Evolutionary conservation across 2,113 vertebrate genomes (phyloP).

Genomic region (Rhizomys pruinosus): DNA sequence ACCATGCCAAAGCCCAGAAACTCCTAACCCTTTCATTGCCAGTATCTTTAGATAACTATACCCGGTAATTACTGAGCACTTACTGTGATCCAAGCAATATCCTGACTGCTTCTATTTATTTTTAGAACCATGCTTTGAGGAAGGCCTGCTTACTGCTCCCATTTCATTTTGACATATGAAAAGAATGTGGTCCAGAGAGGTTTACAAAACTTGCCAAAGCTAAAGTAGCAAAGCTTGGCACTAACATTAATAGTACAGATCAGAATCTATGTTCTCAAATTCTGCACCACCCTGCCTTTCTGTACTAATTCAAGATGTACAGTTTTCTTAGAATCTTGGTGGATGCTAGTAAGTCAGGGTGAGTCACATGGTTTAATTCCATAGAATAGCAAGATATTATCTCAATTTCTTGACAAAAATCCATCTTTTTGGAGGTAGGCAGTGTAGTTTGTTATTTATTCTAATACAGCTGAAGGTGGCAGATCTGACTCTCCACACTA

Average conservation of each 20-base stretch:
- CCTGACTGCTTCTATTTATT: neutral
- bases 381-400: neutral
- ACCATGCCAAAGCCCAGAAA: neutral
- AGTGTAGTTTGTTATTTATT: neutral
- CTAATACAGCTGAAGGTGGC: neutral
- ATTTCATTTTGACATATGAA: slow-evolving; percentile 40
- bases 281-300: neutral
- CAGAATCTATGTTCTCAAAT: neutral
- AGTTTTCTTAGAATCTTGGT: neutral
- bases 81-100: neutral
- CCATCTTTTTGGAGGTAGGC: neutral
- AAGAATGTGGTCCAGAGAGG: neutral
- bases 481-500: neutral
- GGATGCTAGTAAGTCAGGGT: rapidly evolving
- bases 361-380: neutral
- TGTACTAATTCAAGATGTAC: neutral
- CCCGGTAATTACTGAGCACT: neutral
- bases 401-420: neutral
- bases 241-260: neutral
- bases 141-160: neutral
- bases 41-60: neutral
- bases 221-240: neutral
- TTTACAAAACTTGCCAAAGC: neutral
- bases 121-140: neutral
- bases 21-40: neutral